Evolutionary conservation across 2,797 vertebrate genomes (phyloP).

Genomic region (Taeniopygia guttata): DNA sequence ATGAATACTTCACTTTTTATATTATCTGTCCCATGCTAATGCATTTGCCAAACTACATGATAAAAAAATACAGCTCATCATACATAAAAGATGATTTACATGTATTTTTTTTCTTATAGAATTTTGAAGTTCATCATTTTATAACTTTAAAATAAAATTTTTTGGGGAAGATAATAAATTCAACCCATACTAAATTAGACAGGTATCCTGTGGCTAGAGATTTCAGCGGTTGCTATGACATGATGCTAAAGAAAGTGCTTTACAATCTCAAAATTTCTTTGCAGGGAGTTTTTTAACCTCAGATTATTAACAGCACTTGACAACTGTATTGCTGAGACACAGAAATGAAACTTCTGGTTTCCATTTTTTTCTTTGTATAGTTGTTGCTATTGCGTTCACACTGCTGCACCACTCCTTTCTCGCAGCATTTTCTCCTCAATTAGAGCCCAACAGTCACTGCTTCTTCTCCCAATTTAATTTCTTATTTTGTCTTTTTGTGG

Average conservation of each 20-base stretch:
- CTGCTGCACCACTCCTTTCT: too few relatives aligned
- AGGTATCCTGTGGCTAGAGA: neutral
- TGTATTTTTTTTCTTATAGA: neutral
- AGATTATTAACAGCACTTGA: too few relatives aligned
- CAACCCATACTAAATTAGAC: neutral
- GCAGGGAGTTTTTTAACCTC: too few relatives aligned
- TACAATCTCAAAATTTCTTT: too few relatives aligned
- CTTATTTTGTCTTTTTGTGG: too few relatives aligned
- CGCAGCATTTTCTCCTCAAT: too few relatives aligned
- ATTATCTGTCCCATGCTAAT: neutral
- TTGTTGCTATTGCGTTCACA: too few relatives aligned
- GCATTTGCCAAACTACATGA: neutral
- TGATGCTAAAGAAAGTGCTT: neutral
- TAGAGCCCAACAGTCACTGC: too few relatives aligned
- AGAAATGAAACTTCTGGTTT: too few relatives aligned
- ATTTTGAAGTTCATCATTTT: neutral
- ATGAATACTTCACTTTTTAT: neutral
- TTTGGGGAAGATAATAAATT: neutral
- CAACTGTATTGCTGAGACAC: too few relatives aligned
- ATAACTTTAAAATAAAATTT: neutral
- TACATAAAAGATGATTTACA: neutral
- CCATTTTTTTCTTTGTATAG: too few relatives aligned
- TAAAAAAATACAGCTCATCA: neutral
- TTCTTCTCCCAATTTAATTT: too few relatives aligned
- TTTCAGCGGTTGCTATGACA: neutral